These are phyloP conservation scores for Ichneumon xanthorius DNA, from an alignment of 2,888 invertebrate species.

Conservation along the genomic window DNA sequence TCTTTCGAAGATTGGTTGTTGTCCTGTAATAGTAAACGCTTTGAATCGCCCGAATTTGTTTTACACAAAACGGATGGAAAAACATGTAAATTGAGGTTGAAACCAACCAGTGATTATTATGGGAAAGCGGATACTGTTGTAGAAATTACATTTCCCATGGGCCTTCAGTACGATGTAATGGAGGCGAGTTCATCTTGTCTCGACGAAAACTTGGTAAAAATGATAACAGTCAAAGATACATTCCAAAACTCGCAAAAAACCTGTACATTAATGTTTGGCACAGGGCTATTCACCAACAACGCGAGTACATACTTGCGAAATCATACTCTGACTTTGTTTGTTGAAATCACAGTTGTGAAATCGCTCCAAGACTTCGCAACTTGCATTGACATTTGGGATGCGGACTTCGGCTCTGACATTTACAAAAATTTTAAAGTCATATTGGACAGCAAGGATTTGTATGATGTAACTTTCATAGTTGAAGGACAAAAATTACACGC, in stretches of 20 bases:
- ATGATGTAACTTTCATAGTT: conserved; percentile 17
- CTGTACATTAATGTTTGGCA: neutral
- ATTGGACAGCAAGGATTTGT: neutral
- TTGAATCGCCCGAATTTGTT: conserved; percentile 5
- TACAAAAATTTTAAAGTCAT: neutral
- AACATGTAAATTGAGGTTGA: neutral
- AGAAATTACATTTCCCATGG: neutral
- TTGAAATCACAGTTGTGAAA: conserved; percentile 19
- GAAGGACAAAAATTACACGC: neutral
- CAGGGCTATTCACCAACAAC: neutral
- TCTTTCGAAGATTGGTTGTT: conserved; percentile 17
- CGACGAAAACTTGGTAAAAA: neutral
- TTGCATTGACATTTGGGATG: neutral
- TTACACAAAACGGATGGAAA: neutral
- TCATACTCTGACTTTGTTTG: conserved; percentile 19
- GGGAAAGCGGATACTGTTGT: neutral
- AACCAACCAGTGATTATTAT: no score
- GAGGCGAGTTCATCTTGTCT: neutral
- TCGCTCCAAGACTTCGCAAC: neutral
- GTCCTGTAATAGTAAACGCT: neutral
- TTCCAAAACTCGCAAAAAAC: neutral
- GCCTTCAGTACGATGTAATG: neutral
- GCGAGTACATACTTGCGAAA: neutral
- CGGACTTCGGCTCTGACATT: neutral
- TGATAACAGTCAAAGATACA: neutral